Percentiles rank a stretch among this genome's conserved stretches.
Conservation (phyloP, 2,797 vertebrate genomes). For the Fistularia tabacaria region DNA sequence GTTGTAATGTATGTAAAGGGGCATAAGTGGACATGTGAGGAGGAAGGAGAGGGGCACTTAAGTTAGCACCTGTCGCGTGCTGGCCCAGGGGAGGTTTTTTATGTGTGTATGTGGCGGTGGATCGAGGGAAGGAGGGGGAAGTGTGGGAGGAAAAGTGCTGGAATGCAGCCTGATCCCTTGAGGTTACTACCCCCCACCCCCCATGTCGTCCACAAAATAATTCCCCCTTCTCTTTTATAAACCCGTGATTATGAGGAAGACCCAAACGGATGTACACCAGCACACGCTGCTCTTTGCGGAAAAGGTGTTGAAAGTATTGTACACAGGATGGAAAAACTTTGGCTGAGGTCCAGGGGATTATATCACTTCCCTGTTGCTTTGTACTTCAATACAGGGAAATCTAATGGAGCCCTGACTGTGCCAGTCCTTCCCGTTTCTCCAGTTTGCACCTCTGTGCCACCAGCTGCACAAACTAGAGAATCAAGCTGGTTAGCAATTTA, state of each 20-base stretch:
- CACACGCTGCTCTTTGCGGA: slow-evolving; percentile 10
- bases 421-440: slow-evolving; percentile 53
- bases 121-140: slow-evolving; percentile 11
- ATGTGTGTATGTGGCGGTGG: slow-evolving; percentile 10
- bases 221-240: slow-evolving; percentile 55
- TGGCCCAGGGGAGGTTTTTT: slow-evolving; percentile 45
- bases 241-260: slow-evolving; percentile 28
- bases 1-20: slow-evolving; percentile 46
- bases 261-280: slow-evolving; percentile 15
- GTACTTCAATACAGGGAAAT: slow-evolving; percentile 58
- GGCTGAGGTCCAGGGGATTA: slow-evolving; percentile 67
- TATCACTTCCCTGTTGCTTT: slow-evolving; percentile 68
- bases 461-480: slow-evolving; percentile 56
- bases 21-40: slow-evolving; percentile 50
- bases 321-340: slow-evolving; percentile 52
- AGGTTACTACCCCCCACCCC: slow-evolving; percentile 22
- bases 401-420: slow-evolving; percentile 47
- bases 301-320: slow-evolving; percentile 41
- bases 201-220: slow-evolving; percentile 35
- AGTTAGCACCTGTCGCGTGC: slow-evolving; percentile 75
- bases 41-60: slow-evolving; percentile 60
- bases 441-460: slow-evolving; percentile 39
- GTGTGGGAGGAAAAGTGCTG: slow-evolving; percentile 42
- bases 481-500: slow-evolving; percentile 35
- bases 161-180: slow-evolving; percentile 57